These are phyloP conservation scores for Struthidea cinerea DNA, from an alignment of 2,113 vertebrate species.

Conservation along the genomic window DNA sequence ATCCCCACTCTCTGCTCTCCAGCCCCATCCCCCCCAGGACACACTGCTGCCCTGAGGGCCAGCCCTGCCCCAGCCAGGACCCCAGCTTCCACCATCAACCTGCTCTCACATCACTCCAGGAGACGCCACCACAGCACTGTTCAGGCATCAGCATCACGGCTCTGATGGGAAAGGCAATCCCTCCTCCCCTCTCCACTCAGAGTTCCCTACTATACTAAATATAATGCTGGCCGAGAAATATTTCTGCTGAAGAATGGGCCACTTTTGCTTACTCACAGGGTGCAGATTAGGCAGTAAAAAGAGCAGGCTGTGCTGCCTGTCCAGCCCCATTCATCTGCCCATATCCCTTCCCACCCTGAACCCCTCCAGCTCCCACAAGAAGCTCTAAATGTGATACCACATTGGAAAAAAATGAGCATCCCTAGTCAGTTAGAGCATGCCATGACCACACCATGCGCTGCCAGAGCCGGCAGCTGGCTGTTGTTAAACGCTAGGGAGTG, in stretches of 20 bases:
- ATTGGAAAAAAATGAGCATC: neutral
- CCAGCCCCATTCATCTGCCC: neutral
- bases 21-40: neutral
- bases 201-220: neutral
- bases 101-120: neutral
- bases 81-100: neutral
- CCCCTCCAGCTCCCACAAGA: neutral
- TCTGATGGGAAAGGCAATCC: neutral
- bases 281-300: neutral
- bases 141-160: neutral
- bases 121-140: neutral
- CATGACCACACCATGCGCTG: rapidly evolving
- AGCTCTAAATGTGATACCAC: neutral
- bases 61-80: neutral
- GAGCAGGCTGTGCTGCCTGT: neutral
- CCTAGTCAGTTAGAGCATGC: neutral
- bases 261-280: neutral
- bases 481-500: neutral
- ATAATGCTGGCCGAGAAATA: neutral
- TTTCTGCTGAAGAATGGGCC: neutral
- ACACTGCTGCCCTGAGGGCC: neutral
- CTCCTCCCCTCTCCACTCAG: neutral
- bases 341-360: neutral
- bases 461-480: constrained; percentile 3
- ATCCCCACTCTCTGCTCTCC: neutral